Evolutionary conservation across 2,888 invertebrate species (phyloP).

Genomic region (Acrobasis suavella): DNA sequence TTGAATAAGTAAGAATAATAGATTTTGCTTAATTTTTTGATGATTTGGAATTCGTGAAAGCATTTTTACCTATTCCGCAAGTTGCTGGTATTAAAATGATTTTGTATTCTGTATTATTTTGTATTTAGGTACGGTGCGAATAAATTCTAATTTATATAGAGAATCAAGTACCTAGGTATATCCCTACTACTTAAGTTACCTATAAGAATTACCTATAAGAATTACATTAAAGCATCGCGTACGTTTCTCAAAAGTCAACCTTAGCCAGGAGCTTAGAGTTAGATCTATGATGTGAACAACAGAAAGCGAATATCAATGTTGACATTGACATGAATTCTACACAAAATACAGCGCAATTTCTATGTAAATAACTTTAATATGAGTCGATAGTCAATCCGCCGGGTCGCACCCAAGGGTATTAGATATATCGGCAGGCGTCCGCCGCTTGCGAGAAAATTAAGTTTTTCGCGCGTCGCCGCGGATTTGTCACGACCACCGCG

Average conservation of each 20-base stretch:
- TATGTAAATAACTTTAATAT: slow-evolving; percentile 21
- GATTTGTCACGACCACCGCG: slow-evolving; percentile 18
- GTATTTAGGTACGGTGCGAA: not conserved
- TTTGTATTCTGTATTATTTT: not conserved
- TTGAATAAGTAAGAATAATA: not conserved
- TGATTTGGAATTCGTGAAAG: too few relatives aligned
- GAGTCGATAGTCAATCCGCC: slow-evolving; percentile 12
- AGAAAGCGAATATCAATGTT: not conserved
- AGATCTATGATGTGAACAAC: not conserved
- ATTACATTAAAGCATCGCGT: too few relatives aligned
- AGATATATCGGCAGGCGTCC: slow-evolving; percentile 13
- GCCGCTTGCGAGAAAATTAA: slow-evolving; percentile 20
- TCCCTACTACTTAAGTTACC: too few relatives aligned
- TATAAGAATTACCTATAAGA: too few relatives aligned
- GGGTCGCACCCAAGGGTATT: slow-evolving; percentile 4
- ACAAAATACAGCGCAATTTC: slow-evolving; percentile 9
- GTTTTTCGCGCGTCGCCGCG: slow-evolving; percentile 21
- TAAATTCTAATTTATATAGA: too few relatives aligned
- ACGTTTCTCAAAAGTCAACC: too few relatives aligned
- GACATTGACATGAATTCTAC: not conserved
- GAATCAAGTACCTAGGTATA: too few relatives aligned
- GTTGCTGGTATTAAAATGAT: not conserved
- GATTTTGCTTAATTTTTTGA: too few relatives aligned
- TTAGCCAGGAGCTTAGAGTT: too few relatives aligned
- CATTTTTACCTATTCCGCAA: not conserved